phyloP scores from a whole-genome alignment of 92 coral and sea anemone species.

The Porites lobata region DNA sequence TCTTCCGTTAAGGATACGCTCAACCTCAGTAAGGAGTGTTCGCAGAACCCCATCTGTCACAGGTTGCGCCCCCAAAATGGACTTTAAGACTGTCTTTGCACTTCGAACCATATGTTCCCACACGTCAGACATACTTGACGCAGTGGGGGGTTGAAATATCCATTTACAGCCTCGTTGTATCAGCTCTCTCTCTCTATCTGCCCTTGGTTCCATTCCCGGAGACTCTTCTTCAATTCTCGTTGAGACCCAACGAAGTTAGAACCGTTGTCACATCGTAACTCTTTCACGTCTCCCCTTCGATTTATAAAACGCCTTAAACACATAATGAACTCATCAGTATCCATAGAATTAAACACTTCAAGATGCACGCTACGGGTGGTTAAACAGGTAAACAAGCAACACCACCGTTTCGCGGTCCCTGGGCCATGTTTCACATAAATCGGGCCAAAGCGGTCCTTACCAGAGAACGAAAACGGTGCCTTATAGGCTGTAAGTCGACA shows the following conservation, averaged over 20 bases:
- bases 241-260: too few relatives aligned
- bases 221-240: too few relatives aligned
- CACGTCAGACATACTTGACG: constrained; percentile 3
- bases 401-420: too few relatives aligned
- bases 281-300: too few relatives aligned
- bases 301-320: too few relatives aligned
- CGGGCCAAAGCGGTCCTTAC: constrained; percentile 58
- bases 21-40: constrained; percentile 48
- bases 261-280: too few relatives aligned
- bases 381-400: too few relatives aligned
- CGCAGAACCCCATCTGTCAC: constrained; percentile 36
- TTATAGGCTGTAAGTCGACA: constrained; percentile 34
- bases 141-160: background rate
- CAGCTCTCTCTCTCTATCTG: constrained; percentile 44
- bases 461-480: constrained; percentile 63
- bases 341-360: too few relatives aligned
- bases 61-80: background rate
- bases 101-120: constrained; percentile 65
- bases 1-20: constrained; percentile 56
- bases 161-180: constrained; percentile 64
- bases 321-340: too few relatives aligned
- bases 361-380: too few relatives aligned
- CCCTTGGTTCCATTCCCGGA: too few relatives aligned
- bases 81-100: constrained; percentile 45
- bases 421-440: constrained; percentile 54